Conservation (phyloP, 2,797 vertebrate species). For the Urocyon cinereoargenteus region DNA sequence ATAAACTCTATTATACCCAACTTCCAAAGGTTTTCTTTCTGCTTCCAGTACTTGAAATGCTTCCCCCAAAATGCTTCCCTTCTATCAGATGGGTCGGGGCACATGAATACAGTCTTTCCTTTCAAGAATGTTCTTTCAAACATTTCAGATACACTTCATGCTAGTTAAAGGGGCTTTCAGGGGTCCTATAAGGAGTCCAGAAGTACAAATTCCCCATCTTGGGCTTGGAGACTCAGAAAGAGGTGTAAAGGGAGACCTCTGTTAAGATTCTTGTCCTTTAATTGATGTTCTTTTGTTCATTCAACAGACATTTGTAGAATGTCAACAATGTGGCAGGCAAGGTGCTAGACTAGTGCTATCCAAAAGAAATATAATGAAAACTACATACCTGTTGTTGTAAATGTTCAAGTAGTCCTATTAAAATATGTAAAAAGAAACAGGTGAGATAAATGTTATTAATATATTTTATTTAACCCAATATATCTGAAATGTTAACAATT, state of each 20-base stretch:
- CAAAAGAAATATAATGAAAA: constrained; percentile 1
- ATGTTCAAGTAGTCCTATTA: constrained; percentile 9
- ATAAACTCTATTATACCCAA: not conserved
- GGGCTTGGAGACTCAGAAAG: constrained; percentile 24
- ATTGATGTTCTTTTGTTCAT: constrained; percentile 42
- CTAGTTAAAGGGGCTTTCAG: constrained; percentile 46
- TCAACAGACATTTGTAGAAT: constrained; percentile 2
- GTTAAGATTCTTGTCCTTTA: constrained; percentile 1
- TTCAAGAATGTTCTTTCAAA: constrained; percentile 12
- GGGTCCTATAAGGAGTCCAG: not conserved
- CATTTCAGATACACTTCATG: not conserved
- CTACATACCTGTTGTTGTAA: not conserved
- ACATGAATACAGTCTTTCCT: constrained; percentile 4
- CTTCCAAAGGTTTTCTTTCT: constrained; percentile 32
- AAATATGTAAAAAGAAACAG: not conserved
- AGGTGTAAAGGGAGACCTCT: not conserved
- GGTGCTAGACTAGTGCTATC: not conserved
- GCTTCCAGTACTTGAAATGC: constrained; percentile 32
- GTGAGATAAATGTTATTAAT: not conserved
- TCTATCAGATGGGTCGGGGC: constrained; percentile 4
- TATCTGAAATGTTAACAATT: constrained; percentile 45
- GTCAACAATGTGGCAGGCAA: not conserved
- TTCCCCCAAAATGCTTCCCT: not conserved
- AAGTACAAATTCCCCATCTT: not conserved
- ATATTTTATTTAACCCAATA: constrained; percentile 16